phyloP scores from a whole-genome alignment of 2,113 vertebrate genomes.

The Piprites chloris region DNA sequence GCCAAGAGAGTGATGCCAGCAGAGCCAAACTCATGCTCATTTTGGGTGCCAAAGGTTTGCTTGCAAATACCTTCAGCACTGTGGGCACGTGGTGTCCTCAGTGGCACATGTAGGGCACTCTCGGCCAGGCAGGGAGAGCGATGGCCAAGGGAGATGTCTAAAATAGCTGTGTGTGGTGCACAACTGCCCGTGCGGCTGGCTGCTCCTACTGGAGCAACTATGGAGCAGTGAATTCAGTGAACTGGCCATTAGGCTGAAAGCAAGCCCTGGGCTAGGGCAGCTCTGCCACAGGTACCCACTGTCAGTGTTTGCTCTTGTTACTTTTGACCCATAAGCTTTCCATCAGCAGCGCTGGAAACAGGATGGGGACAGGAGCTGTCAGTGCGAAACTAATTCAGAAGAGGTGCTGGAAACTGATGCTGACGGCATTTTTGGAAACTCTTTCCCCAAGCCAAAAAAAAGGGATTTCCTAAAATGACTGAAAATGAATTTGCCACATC shows the following conservation, averaged over 20 bases:
- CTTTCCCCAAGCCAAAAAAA: not conserved
- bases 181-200: accelerated
- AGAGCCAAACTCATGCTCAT: not conserved
- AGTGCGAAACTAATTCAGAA: not conserved
- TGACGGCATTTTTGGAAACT: not conserved
- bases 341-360: not conserved
- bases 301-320: not conserved
- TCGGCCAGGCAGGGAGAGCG: accelerated
- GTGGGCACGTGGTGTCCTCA: accelerated
- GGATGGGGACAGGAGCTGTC: not conserved
- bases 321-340: not conserved
- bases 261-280: not conserved
- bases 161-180: accelerated
- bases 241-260: not conserved
- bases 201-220: not conserved
- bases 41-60: not conserved
- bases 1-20: not conserved
- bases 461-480: slow-evolving; percentile 29
- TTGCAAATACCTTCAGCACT: not conserved
- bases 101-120: accelerated
- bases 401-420: slow-evolving; percentile 1
- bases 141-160: not conserved
- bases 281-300: not conserved
- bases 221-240: not conserved
- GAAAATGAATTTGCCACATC: slow-evolving; percentile 20